Evolutionary conservation across 2,797 vertebrate species (phyloP), one percentile per base, ranked within the genome.

Genomic region (Cygnus olor): DNA sequence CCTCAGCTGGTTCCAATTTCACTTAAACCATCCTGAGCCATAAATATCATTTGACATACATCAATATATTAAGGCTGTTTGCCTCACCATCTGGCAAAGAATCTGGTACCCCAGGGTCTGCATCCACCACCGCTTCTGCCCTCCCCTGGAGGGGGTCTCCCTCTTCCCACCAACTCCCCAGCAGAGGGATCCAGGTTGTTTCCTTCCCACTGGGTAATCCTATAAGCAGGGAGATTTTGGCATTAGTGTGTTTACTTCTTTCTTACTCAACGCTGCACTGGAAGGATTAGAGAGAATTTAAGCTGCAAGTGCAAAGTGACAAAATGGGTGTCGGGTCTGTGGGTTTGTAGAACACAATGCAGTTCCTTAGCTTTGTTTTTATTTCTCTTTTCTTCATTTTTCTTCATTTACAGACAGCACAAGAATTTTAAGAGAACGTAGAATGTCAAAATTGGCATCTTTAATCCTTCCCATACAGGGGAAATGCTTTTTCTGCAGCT

Each of bases 401-500:
- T 4, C 5, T 5, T 81, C 73, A 24, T 84, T 84, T 86, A 61
- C 53, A 94, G 79, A 80, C 38, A 93, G 88, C 56, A 51, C 51
- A 96, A 95, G 94, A 94, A 96, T 96, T 60, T 97, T 94, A 95
- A 95, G 78, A 70, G 72, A 85, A 96, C 21, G 17, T 93, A 90
- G 70, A 79, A 95, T 95, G 82, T 91, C 90, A 88, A 94, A 95
- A 91, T 38, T 95, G 90, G 47, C 90, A 97, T 72, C 90, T 97
- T 51, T 97, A 97, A 97, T 97, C 96, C 94, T 94, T 94, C 79
- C 85, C 73, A 69, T 64, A 72, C 53, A 93, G 87, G 68, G 15
- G 25, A 91, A 73, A 68, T 51, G 32, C 38, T 88, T 56, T 88
- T 95, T 91, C 90, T 93, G 83, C 74, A 93, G 89, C 65, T 72